These are phyloP conservation scores for Fissipunctia ypsillon DNA, from an alignment of 2,888 invertebrate species.

Conservation along the genomic window DNA sequence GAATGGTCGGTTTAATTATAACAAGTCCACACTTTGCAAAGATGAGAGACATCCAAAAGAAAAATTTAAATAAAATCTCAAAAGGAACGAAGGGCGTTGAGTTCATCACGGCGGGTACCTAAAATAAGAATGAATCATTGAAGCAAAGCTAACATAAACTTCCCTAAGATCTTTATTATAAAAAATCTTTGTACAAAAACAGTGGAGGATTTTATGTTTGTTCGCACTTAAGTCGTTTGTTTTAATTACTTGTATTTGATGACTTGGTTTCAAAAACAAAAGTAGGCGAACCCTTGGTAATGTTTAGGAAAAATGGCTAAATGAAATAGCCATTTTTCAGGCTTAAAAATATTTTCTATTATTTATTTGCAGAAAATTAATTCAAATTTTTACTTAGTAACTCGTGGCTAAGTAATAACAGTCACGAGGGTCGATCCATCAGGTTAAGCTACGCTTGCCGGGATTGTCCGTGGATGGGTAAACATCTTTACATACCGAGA, in stretches of 20 bases:
- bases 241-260: slow-evolving; percentile 40
- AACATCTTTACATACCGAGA: no score
- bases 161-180: slow-evolving; percentile 8
- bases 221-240: slow-evolving; percentile 58
- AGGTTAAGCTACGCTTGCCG: no score
- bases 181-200: slow-evolving; percentile 17
- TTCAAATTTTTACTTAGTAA: not conserved
- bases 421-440: no score
- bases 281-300: not conserved
- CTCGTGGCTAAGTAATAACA: no score
- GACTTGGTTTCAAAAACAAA: slow-evolving; percentile 15
- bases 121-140: slow-evolving; percentile 26
- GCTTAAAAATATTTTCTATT: not conserved
- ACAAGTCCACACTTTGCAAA: not conserved
- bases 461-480: no score
- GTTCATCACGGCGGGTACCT: not conserved
- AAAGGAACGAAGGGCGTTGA: not conserved
- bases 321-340: no score
- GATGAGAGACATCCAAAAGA: not conserved
- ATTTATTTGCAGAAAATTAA: not conserved
- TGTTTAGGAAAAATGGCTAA: not conserved
- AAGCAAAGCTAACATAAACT: not conserved
- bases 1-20: not conserved
- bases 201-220: slow-evolving; percentile 38
- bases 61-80: not conserved